Percentiles rank a stretch among this genome's conserved stretches.
These are phyloP conservation scores for Meriones unguiculatus DNA, from an alignment of 2,113 vertebrate species.

Conservation along the genomic window DNA sequence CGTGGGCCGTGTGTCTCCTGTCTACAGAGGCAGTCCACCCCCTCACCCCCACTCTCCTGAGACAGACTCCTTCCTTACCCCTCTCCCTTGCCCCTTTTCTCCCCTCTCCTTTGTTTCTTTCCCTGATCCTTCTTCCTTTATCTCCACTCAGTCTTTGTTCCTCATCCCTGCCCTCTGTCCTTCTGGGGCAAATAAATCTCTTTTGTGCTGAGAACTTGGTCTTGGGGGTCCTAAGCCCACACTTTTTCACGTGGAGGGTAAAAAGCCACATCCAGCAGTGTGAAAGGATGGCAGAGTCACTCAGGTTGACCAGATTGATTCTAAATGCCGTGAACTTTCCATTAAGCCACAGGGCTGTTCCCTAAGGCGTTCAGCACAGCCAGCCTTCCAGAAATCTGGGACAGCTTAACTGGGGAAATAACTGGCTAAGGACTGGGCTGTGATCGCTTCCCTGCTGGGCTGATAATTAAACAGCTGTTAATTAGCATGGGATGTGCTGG, in stretches of 20 bases:
- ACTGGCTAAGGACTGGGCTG: constrained; percentile 15
- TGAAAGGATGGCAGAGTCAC: not conserved
- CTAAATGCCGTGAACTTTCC: constrained; percentile 1
- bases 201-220: not conserved
- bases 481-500: constrained; percentile 35
- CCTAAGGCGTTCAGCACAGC: not conserved
- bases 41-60: too few relatives aligned
- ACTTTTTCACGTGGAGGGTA: not conserved
- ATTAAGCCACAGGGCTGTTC: not conserved
- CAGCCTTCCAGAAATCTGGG: constrained; percentile 48
- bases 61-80: not conserved
- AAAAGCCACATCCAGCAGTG: not conserved
- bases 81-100: not conserved
- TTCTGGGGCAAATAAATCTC: not conserved
- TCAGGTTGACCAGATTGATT: not conserved
- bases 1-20: not conserved
- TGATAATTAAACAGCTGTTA: constrained; percentile 69
- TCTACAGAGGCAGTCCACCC: not conserved
- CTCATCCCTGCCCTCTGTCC: not conserved
- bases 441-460: constrained; percentile 16
- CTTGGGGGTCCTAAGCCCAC: not conserved
- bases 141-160: not conserved
- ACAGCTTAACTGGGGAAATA: not conserved
- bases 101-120: not conserved
- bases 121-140: not conserved